Evolutionary conservation across 2,797 vertebrate genomes (phyloP).

Genomic region (Monodelphis domestica): DNA sequence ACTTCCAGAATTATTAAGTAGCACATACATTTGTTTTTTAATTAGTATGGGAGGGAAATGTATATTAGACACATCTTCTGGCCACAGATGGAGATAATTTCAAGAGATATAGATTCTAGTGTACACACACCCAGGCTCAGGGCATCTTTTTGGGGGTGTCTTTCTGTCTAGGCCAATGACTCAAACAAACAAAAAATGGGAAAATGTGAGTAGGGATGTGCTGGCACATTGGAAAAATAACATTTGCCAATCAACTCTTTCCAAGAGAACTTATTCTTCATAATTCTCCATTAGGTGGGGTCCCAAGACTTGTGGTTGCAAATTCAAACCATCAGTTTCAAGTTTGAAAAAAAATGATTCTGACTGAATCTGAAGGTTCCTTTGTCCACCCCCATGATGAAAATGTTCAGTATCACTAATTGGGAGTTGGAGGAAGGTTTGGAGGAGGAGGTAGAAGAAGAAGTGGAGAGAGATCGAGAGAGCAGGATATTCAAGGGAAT

Average conservation of each 20-base stretch:
- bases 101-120: conserved; percentile 14
- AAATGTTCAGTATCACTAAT: neutral
- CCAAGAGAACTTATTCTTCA: neutral
- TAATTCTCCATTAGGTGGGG: neutral
- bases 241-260: neutral
- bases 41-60: conserved; percentile 38
- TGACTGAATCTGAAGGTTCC: neutral
- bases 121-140: neutral
- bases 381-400: neutral
- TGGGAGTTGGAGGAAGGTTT: neutral
- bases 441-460: neutral
- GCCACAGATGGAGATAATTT: conserved; percentile 12
- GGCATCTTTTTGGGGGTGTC: neutral
- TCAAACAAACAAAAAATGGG: neutral
- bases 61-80: conserved; percentile 6
- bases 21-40: conserved; percentile 42
- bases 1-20: conserved; percentile 62
- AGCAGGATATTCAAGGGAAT: neutral
- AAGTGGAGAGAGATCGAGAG: too few relatives aligned
- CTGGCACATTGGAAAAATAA: neutral
- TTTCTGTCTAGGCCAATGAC: neutral
- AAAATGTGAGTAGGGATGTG: neutral
- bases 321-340: neutral
- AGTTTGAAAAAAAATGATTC: neutral
- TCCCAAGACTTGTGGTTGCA: neutral